Percentiles rank a stretch among this genome's conserved stretches.
phyloP scores from a whole-genome alignment of 2,113 vertebrate species.

The Polypterus senegalus region DNA sequence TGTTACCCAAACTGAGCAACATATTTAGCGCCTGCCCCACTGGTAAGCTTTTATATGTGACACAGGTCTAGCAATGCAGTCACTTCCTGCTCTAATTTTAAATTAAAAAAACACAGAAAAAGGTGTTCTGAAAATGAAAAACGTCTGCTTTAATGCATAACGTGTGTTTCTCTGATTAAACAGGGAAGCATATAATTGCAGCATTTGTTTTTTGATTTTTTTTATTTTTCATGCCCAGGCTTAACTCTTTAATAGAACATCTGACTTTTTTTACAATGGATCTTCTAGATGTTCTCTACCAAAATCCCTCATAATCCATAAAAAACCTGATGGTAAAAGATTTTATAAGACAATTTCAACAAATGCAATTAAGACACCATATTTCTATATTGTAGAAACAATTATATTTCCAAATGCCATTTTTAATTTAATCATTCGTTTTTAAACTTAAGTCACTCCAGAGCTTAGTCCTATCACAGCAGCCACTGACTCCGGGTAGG shows the following conservation, averaged over 20 bases:
- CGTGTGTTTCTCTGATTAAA: conserved; percentile 5
- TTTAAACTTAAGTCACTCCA: too few species aligned
- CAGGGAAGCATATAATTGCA: background rate
- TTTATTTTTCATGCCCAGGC: background rate
- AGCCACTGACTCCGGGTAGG: too few species aligned
- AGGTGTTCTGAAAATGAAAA: conserved; percentile 10
- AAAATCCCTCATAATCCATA: too few species aligned
- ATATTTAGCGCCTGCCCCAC: background rate
- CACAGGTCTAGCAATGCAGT: conserved; percentile 1
- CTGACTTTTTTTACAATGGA: too few species aligned
- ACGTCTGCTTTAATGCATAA: conserved; percentile 7
- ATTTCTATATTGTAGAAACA: too few species aligned
- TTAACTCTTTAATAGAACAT: background rate
- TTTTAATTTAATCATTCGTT: too few species aligned
- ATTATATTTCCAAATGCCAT: too few species aligned
- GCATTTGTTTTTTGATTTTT: conserved; percentile 5
- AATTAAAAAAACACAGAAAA: background rate
- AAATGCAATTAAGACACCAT: too few species aligned
- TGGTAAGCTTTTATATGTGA: background rate
- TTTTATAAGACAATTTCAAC: too few species aligned
- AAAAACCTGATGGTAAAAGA: too few species aligned
- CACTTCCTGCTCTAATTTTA: background rate
- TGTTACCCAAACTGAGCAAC: background rate
- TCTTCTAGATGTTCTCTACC: too few species aligned
- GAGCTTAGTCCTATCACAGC: too few species aligned